Percentiles rank a stretch among this genome's conserved stretches.
Conservation (phyloP, 2,888 invertebrate species). For the Mesorhabditis spiculigera region DNA sequence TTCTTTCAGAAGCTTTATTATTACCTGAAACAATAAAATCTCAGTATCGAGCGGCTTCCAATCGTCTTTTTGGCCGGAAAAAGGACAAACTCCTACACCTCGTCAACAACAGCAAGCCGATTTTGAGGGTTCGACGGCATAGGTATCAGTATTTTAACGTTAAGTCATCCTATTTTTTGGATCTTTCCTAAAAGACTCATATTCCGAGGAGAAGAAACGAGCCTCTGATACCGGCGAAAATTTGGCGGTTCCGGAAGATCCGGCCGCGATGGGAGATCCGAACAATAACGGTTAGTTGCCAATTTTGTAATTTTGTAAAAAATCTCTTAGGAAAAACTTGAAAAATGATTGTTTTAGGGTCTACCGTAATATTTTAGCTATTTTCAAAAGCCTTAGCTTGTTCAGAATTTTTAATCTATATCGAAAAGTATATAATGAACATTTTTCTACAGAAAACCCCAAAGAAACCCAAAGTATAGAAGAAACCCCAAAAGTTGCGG, state of each 20-base stretch:
- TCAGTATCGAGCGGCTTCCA: neutral
- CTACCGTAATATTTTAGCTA: neutral
- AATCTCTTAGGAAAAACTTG: too few relatives aligned
- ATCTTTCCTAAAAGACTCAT: neutral
- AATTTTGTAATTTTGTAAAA: too few relatives aligned
- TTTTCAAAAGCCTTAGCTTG: neutral
- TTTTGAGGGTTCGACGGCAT: neutral
- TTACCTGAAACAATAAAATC: neutral
- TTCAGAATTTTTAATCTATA: conserved; percentile 5
- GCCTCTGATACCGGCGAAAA: neutral
- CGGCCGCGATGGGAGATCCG: neutral
- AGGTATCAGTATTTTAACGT: neutral
- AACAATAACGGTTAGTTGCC: neutral
- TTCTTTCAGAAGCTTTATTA: neutral
- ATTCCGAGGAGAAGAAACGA: neutral
- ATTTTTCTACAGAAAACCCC: too few relatives aligned
- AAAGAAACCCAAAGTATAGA: too few relatives aligned
- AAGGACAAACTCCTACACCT: neutral
- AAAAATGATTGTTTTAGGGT: neutral
- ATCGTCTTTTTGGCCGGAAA: neutral
- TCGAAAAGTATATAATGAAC: neutral
- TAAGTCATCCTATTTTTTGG: neutral
- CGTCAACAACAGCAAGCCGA: conserved; percentile 2
- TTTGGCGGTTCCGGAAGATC: too few relatives aligned
- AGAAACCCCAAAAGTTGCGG: conserved; percentile 10